Conservation (phyloP, 2,797 vertebrate species). For the Tarsius wallacei region DNA sequence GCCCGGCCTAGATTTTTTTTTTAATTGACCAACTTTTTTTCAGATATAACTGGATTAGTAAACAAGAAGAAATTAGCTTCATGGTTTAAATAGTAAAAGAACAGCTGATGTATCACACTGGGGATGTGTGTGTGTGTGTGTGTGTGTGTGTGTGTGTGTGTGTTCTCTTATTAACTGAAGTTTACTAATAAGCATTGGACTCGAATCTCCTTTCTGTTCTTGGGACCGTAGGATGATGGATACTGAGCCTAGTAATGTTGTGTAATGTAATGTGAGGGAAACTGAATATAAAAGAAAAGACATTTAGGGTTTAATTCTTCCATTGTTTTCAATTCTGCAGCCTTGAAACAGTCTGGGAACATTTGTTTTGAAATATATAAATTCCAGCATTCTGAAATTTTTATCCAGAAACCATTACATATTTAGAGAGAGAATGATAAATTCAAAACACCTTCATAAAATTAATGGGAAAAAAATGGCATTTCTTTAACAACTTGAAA, state of each 20-base stretch:
- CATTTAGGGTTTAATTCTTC: constrained; percentile 5
- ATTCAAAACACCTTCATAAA: constrained; percentile 55
- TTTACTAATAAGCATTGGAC: background rate
- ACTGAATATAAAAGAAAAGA: background rate
- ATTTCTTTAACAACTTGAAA: constrained; percentile 17
- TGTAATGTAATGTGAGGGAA: background rate
- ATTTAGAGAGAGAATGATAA: background rate
- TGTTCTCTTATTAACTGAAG: background rate
- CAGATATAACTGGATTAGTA: background rate
- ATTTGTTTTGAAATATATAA: constrained; percentile 56
- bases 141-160: background rate
- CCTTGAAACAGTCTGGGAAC: background rate
- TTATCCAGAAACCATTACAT: background rate
- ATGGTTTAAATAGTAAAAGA: constrained; percentile 49
- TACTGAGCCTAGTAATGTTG: background rate
- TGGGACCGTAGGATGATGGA: background rate
- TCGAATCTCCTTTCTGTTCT: background rate
- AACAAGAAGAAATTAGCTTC: constrained; percentile 32
- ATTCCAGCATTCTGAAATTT: constrained; percentile 8
- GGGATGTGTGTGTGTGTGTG: too few species aligned
- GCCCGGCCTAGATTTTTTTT: background rate
- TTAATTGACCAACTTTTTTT: background rate
- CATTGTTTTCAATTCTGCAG: constrained; percentile 44
- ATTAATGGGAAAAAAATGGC: background rate
- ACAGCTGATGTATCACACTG: background rate